Evolutionary conservation across 2,797 vertebrate genomes (phyloP), one percentile per base, ranked within the genome.

Genomic region (Clangula hyemalis): DNA sequence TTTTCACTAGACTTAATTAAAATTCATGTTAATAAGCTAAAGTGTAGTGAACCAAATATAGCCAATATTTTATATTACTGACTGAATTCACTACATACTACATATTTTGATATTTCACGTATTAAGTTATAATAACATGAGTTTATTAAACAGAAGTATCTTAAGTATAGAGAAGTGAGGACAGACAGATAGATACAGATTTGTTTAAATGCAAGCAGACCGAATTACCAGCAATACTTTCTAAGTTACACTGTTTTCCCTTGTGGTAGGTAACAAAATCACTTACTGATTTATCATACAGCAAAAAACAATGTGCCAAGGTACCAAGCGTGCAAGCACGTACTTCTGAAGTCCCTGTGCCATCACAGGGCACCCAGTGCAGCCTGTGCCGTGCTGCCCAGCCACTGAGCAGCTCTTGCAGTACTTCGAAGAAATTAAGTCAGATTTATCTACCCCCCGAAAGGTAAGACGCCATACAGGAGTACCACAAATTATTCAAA

Each of bases 1-100:
- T 79, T 97, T 97, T 91, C 82, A 88, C 64, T 8, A 38, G 73
- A 94, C 84, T 97, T 97, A 96, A 96, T 97, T 98, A 97, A 97
- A 96, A 91, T 13, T 81, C 47, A 15, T 41, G 49, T 92, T 97
- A 97, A 96, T 95, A 94, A 97, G 81, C 39, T 80, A 32, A 47
- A 91, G 62, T 19, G 41, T n/a, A 89, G 24, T 34, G 49, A 95
- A 92, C 41, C 34, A 92, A 93, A 91, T 34, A 88, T 27, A 91
- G 54, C 32, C 45, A 87, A 16, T 73, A 66, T 70, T 94, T 96
- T 88, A 66, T 93, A 2, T 27, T 49, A 41, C 53, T 69, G 2
- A 13, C 16, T 85, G 5, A n/a, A 43, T 39, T 38, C 30, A 20
- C 18, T 3, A 66, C 12, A 7, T 13, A 47, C 5, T 39, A 19